Percentiles rank a stretch among this genome's conserved stretches.
These are phyloP conservation scores for Leptarthrus brevirostris DNA, from an alignment of 2,888 invertebrate species.

Conservation along the genomic window DNA sequence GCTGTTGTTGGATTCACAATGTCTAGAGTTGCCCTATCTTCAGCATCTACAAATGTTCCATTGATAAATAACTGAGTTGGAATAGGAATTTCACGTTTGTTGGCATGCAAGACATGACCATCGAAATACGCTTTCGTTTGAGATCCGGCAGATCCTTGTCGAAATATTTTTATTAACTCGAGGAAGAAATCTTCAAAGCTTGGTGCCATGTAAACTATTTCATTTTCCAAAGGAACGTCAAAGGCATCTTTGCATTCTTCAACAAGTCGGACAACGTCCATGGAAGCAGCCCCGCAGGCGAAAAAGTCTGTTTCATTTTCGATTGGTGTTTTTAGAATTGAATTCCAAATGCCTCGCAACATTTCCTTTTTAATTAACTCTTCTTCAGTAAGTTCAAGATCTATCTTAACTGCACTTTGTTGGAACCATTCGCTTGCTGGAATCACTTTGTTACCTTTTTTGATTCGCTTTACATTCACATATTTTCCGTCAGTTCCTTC, in stretches of 20 bases:
- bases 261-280: constrained; percentile 92
- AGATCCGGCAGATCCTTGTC: constrained; percentile 73
- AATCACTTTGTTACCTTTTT: constrained; percentile 84
- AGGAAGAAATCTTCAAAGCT: constrained; percentile 84
- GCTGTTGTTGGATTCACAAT: constrained; percentile 90
- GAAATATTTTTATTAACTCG: constrained; percentile 74
- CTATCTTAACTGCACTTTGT: constrained; percentile 69
- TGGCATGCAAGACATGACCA: constrained; percentile 80
- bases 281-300: constrained; percentile 93
- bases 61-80: constrained; percentile 93
- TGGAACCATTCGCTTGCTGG: constrained; percentile 80
- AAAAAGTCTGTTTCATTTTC: constrained; percentile 91
- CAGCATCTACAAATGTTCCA: constrained; percentile 87
- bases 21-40: constrained; percentile 72
- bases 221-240: constrained; percentile 83
- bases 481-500: constrained; percentile 83
- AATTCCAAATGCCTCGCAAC: constrained; percentile 81
- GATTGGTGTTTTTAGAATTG: constrained; percentile 82
- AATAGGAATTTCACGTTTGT: constrained; percentile 86
- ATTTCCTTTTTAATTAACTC: constrained; percentile 77
- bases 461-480: constrained; percentile 81
- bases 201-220: constrained; percentile 93
- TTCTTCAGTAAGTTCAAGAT: constrained; percentile 76
- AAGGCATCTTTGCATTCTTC: constrained; percentile 91
- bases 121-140: constrained; percentile 72